Evolutionary conservation across 1,140 invertebrate genomes (phyloP).

Genomic region (Berghia stephanieae): DNA sequence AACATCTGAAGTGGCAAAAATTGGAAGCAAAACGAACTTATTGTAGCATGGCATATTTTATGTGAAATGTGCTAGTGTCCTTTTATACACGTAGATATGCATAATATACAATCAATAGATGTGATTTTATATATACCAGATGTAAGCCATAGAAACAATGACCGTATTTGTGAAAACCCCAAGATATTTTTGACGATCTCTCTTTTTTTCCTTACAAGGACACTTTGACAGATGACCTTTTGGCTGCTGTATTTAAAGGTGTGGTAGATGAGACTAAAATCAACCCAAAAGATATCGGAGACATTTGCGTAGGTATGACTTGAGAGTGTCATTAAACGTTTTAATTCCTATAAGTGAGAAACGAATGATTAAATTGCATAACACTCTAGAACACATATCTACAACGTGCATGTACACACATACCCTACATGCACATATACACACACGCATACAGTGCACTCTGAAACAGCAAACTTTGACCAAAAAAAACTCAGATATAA

Average conservation of each 20-base stretch:
- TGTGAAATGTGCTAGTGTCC: not conserved
- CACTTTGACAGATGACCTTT: constrained; percentile 52
- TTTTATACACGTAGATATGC: not conserved
- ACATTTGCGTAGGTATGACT: constrained; percentile 55
- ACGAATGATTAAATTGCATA: not conserved
- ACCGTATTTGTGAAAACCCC: not conserved
- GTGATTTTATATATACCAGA: too few species aligned
- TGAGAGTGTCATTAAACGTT: not conserved
- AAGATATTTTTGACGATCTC: not conserved
- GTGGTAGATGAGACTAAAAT: constrained; percentile 49
- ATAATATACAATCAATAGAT: not conserved
- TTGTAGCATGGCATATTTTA: not conserved
- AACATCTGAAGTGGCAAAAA: too few species aligned
- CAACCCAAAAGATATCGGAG: constrained; percentile 46
- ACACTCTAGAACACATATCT: not conserved
- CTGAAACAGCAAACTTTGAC: too few species aligned
- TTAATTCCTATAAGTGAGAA: not conserved
- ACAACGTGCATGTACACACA: not conserved
- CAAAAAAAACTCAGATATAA: too few species aligned
- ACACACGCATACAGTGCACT: not conserved
- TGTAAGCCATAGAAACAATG: not conserved
- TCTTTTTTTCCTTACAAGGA: constrained; percentile 42
- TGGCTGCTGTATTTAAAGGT: constrained; percentile 49
- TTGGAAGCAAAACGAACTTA: not conserved
- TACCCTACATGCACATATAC: not conserved